These are phyloP conservation scores for Zaprionus bogoriensis DNA, from an alignment of 2,888 invertebrate genomes.

Conservation along the genomic window DNA sequence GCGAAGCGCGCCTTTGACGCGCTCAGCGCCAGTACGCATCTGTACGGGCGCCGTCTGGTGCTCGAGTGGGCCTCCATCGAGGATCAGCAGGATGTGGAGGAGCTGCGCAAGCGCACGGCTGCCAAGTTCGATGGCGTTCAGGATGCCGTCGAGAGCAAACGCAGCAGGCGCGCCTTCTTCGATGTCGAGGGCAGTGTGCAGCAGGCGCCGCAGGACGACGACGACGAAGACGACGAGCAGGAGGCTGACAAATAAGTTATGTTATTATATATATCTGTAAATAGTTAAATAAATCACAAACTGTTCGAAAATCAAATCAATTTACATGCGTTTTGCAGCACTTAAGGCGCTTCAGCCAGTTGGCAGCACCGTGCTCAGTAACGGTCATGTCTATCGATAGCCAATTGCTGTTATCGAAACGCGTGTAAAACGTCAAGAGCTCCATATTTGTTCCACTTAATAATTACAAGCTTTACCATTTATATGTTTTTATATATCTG, in stretches of 20 bases:
- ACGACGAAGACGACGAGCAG: slow-evolving; percentile 23
- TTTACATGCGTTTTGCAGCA: neutral
- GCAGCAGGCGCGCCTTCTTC: slow-evolving; percentile 83
- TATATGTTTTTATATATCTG: too few species aligned
- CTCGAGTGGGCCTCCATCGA: slow-evolving; percentile 92
- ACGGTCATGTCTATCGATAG: too few species aligned
- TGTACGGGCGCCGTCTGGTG: slow-evolving; percentile 97
- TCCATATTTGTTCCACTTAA: too few species aligned
- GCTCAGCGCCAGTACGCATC: slow-evolving; percentile 97
- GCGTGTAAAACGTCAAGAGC: too few species aligned
- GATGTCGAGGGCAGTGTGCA: slow-evolving; percentile 66
- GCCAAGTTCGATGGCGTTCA: slow-evolving; percentile 84
- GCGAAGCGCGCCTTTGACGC: slow-evolving; percentile 98
- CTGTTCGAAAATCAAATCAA: neutral
- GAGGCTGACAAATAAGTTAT: slow-evolving; percentile 18
- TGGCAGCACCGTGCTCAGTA: too few species aligned
- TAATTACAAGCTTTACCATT: too few species aligned
- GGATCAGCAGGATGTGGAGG: slow-evolving; percentile 89
- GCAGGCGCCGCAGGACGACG: slow-evolving; percentile 35
- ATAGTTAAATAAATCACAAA: slow-evolving; percentile 13
- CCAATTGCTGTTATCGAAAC: too few species aligned
- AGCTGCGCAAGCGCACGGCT: slow-evolving; percentile 93
- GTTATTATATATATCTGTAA: slow-evolving; percentile 1
- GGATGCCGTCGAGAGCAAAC: slow-evolving; percentile 69
- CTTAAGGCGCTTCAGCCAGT: too few species aligned